phyloP scores from a whole-genome alignment of 1,140 invertebrate genomes.

The Macrobrachium nipponense region DNA sequence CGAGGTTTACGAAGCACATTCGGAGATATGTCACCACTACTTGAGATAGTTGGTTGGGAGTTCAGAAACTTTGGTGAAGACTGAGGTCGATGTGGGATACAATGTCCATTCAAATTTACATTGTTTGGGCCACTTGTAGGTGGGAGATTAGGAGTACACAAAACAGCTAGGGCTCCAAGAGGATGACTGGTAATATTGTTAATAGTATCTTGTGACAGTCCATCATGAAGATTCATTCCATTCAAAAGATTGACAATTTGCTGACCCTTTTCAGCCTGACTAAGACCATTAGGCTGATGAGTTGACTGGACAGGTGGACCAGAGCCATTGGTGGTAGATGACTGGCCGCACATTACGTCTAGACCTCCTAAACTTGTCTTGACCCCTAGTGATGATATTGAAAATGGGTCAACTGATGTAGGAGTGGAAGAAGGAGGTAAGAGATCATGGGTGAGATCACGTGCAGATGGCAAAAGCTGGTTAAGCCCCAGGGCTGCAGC shows the following conservation, averaged over 20 bases:
- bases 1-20: conserved; percentile 45
- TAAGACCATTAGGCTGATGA: conserved; percentile 41
- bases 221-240: conserved; percentile 47
- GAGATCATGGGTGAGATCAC: conserved; percentile 54
- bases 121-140: conserved; percentile 35
- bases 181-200: conserved; percentile 30
- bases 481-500: conserved; percentile 46
- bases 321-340: conserved; percentile 32
- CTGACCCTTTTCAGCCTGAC: conserved; percentile 45
- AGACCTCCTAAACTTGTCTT: conserved; percentile 33
- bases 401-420: conserved; percentile 47
- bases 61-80: conserved; percentile 59
- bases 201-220: conserved; percentile 34
- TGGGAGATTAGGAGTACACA: conserved; percentile 52
- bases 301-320: conserved; percentile 42
- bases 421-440: conserved; percentile 39
- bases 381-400: conserved; percentile 40
- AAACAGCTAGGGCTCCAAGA: conserved; percentile 38
- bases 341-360: conserved; percentile 48
- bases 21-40: conserved; percentile 50
- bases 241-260: conserved; percentile 48
- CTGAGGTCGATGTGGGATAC: conserved; percentile 44
- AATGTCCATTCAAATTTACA: conserved; percentile 44
- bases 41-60: conserved; percentile 34
- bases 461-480: conserved; percentile 48